These are phyloP conservation scores for Xanthia togata DNA, from an alignment of 2,888 invertebrate species.

Conservation along the genomic window DNA sequence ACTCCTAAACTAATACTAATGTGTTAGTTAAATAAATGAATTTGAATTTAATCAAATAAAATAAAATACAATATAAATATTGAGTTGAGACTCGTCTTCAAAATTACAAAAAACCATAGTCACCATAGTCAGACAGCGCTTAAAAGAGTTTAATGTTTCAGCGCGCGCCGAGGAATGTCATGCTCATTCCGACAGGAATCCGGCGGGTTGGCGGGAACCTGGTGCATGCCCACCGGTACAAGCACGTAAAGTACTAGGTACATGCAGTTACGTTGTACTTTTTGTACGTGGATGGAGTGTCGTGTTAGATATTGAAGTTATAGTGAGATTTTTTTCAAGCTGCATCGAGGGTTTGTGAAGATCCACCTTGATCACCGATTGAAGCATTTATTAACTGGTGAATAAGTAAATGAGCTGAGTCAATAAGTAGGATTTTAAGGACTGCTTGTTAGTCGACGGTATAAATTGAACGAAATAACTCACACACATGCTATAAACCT, in stretches of 20 bases:
- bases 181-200: slow-evolving; percentile 60
- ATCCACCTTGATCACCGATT: not conserved
- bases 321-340: not conserved
- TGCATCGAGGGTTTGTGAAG: not conserved
- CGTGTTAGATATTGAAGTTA: not conserved
- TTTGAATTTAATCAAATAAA: not conserved
- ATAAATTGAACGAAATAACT: not conserved
- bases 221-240: slow-evolving; percentile 20
- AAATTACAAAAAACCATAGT: not conserved
- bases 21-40: not conserved
- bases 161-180: slow-evolving; percentile 51
- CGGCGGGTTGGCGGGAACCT: slow-evolving; percentile 28
- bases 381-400: not conserved
- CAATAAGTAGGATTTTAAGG: no score
- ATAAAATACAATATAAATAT: not conserved
- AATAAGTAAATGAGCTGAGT: not conserved
- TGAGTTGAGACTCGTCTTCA: not conserved
- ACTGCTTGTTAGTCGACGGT: not conserved
- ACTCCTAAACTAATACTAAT: not conserved
- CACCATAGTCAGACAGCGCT: slow-evolving; percentile 19
- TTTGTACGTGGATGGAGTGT: not conserved
- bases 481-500: not conserved
- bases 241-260: slow-evolving; percentile 4
- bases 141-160: slow-evolving; percentile 54
- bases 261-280: slow-evolving; percentile 2